Conservation (phyloP, 2,797 vertebrate genomes). For the Danio albolineatus region DNA sequence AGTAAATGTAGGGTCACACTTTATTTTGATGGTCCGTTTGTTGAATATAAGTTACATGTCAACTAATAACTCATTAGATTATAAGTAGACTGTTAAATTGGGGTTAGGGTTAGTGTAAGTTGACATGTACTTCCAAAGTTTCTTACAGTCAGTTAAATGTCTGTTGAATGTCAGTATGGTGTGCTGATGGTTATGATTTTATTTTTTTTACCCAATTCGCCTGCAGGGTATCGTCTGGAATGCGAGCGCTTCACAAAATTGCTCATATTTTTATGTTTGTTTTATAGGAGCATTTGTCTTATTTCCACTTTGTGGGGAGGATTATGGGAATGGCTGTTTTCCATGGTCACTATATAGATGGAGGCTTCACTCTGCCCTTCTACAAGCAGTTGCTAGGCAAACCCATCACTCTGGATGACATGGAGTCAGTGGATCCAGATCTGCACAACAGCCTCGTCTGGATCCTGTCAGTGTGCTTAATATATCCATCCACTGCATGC, state of each 20-base stretch:
- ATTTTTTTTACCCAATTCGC: too few species aligned
- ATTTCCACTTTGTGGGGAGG: slow-evolving; percentile 96
- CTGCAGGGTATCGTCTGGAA: too few species aligned
- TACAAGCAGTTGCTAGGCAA: slow-evolving; percentile 98
- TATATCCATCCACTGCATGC: neutral
- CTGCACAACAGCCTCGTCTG: slow-evolving; percentile 98
- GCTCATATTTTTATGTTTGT: neutral
- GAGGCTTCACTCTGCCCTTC: slow-evolving; percentile 95
- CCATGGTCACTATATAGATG: slow-evolving; percentile 97
- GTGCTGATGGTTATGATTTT: neutral
- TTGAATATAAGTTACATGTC: too few species aligned
- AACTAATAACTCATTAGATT: too few species aligned
- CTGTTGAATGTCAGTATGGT: too few species aligned
- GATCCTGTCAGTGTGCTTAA: slow-evolving; percentile 89
- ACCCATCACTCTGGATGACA: slow-evolving; percentile 96
- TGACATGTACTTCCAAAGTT: too few species aligned
- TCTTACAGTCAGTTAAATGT: too few species aligned
- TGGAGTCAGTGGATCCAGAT: slow-evolving; percentile 97
- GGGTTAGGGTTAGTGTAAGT: too few species aligned
- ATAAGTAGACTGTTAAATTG: too few species aligned
- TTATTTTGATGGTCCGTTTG: too few species aligned
- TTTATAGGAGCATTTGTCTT: slow-evolving; percentile 92
- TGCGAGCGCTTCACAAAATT: too few species aligned
- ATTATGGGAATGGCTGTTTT: slow-evolving; percentile 99
- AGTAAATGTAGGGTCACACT: too few species aligned